A percentile compares a stretch with the other conserved stretches of the same genome.
phyloP scores from a whole-genome alignment of 2,888 invertebrate species.

The Agrotis segetum region DNA sequence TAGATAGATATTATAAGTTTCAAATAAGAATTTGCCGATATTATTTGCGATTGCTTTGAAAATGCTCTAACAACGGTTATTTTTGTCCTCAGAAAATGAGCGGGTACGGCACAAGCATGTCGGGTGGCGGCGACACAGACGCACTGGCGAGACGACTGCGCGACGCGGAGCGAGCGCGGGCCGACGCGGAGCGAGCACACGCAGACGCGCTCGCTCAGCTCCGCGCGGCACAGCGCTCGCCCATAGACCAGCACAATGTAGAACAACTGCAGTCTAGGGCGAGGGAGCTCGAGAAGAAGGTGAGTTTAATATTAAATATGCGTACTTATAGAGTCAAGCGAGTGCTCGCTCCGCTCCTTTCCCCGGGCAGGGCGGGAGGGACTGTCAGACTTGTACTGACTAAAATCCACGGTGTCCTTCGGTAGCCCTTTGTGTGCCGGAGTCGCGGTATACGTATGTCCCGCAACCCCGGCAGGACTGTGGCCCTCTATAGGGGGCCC shows the following conservation, averaged over 20 bases:
- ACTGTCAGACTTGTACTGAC: no score
- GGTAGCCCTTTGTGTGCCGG: no score
- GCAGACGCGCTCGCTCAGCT: constrained; percentile 94
- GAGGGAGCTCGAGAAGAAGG: constrained; percentile 98
- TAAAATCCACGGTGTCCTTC: no score
- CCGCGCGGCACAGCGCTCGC: constrained; percentile 88
- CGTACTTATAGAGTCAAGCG: no score
- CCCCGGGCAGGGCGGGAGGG: no score
- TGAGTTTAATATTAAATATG: constrained; percentile 69
- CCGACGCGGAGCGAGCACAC: constrained; percentile 95
- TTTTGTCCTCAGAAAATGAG: constrained; percentile 81
- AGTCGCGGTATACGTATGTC: no score
- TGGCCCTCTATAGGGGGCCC: no score
- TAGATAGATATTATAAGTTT: no score
- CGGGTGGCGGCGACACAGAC: constrained; percentile 81
- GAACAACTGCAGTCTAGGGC: constrained; percentile 96
- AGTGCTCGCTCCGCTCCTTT: no score
- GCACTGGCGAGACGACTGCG: constrained; percentile 94
- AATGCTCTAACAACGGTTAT: neutral
- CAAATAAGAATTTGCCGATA: no score
- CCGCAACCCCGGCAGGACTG: no score
- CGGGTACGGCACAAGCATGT: constrained; percentile 81
- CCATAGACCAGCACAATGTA: constrained; percentile 89
- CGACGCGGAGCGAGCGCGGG: constrained; percentile 94
- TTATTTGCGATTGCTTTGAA: no score